A percentile compares a stretch with the other conserved stretches of the same genome.
phyloP scores from a whole-genome alignment of 2,888 invertebrate species.

The Polydesmus complanatus region DNA sequence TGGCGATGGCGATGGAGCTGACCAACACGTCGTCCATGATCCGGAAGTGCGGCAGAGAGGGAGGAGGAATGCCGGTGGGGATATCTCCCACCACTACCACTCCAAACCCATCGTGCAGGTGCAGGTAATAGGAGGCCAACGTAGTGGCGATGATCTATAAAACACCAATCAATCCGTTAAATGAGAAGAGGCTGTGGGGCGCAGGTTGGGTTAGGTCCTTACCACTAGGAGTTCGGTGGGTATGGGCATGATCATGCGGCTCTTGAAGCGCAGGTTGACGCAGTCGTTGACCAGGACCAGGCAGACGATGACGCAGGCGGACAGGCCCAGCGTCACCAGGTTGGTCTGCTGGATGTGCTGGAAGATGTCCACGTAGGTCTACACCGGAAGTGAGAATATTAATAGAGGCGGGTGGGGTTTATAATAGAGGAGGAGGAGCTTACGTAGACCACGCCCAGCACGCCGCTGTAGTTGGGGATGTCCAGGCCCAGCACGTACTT shows the following conservation, averaged over 20 bases:
- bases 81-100: slow-evolving; percentile 58
- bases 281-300: slow-evolving; percentile 35
- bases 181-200: neutral
- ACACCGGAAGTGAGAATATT: slow-evolving; percentile 25
- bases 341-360: slow-evolving; percentile 46
- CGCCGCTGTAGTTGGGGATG: slow-evolving; percentile 9
- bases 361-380: slow-evolving; percentile 48
- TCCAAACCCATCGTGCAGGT: slow-evolving; percentile 44
- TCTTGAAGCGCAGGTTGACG: slow-evolving; percentile 22
- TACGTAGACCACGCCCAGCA: slow-evolving; percentile 16
- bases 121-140: slow-evolving; percentile 45
- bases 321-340: slow-evolving; percentile 50
- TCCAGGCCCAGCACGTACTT: slow-evolving; percentile 15
- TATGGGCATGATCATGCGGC: slow-evolving; percentile 44
- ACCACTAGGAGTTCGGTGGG: slow-evolving; percentile 73
- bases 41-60: slow-evolving; percentile 42
- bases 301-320: slow-evolving; percentile 48
- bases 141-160: slow-evolving; percentile 40
- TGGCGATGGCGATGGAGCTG: slow-evolving; percentile 50
- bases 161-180: neutral
- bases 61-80: slow-evolving; percentile 57
- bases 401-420: neutral
- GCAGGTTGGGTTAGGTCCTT: slow-evolving; percentile 21
- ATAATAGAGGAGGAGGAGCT: slow-evolving; percentile 21
- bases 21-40: slow-evolving; percentile 42